Conservation (phyloP, 2,888 invertebrate genomes). For the Trichogramma evanescens region DNA sequence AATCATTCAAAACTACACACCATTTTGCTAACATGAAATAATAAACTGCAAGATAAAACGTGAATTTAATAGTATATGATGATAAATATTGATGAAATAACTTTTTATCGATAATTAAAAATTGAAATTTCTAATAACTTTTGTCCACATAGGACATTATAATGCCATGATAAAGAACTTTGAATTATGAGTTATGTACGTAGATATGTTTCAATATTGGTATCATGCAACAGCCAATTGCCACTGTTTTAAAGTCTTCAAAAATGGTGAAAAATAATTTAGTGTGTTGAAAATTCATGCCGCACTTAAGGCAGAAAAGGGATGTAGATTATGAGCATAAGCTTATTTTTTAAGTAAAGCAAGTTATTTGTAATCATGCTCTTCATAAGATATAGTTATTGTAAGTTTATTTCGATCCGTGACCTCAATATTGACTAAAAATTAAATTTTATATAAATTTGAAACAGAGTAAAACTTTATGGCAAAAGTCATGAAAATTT, state of each 20-base stretch:
- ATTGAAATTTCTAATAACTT: no score
- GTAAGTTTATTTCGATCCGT: conserved; percentile 13
- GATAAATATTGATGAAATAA: no score
- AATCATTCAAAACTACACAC: no score
- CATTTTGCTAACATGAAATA: no score
- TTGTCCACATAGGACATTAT: no score
- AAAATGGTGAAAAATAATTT: conserved; percentile 18
- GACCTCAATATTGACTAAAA: conserved; percentile 14
- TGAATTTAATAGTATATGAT: no score
- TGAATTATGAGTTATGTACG: conserved; percentile 17
- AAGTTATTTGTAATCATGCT: conserved; percentile 19
- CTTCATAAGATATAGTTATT: conserved; percentile 6
- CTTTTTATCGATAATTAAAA: no score
- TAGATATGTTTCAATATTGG: conserved; percentile 16
- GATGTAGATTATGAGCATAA: conserved; percentile 17
- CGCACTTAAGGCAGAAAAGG: conserved; percentile 17
- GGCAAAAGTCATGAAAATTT: conserved; percentile 8
- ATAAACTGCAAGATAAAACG: no score
- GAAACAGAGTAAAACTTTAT: conserved; percentile 6
- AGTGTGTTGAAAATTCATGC: conserved; percentile 19
- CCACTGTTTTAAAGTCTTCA: conserved; percentile 3
- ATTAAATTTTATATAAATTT: neutral
- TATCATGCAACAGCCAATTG: conserved; percentile 21
- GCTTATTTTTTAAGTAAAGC: conserved; percentile 16
- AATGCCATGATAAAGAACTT: conserved; percentile 3